phyloP scores from a whole-genome alignment of 2,888 invertebrate genomes.

The Blastobasis lacticolella region DNA sequence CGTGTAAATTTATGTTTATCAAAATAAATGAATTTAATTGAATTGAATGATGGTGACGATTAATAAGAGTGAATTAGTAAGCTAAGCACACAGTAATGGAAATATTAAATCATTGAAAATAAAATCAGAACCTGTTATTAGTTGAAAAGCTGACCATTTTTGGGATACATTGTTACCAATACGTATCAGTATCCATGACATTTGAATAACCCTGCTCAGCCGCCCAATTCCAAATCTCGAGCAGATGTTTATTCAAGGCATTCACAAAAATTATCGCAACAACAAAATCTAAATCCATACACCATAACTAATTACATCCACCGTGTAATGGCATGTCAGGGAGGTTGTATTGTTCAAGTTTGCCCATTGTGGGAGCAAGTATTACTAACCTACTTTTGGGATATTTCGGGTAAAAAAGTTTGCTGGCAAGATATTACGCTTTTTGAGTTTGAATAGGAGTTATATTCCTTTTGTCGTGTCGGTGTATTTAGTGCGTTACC shows the following conservation, averaged over 20 bases:
- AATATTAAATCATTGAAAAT: too few relatives aligned
- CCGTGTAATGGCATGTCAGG: slow-evolving; percentile 60
- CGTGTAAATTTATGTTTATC: too few relatives aligned
- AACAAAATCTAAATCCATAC: slow-evolving; percentile 71
- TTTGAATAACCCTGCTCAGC: slow-evolving; percentile 56
- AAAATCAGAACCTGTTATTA: too few relatives aligned
- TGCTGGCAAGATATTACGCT: slow-evolving; percentile 56
- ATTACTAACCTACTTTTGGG: slow-evolving; percentile 74
- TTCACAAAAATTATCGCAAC: slow-evolving; percentile 69
- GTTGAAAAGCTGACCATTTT: slow-evolving; percentile 51
- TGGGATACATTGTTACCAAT: slow-evolving; percentile 44
- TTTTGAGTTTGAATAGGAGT: slow-evolving; percentile 59
- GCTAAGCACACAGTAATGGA: too few relatives aligned
- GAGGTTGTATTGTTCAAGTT: slow-evolving; percentile 48
- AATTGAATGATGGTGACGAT: too few relatives aligned
- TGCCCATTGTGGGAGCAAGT: slow-evolving; percentile 50
- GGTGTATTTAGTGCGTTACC: slow-evolving; percentile 31
- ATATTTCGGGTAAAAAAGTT: slow-evolving; percentile 53
- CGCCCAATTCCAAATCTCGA: slow-evolving; percentile 59
- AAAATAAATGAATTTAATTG: too few relatives aligned
- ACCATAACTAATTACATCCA: slow-evolving; percentile 74
- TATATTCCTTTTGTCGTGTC: slow-evolving; percentile 57
- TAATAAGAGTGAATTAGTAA: too few relatives aligned
- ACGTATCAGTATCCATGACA: slow-evolving; percentile 68
- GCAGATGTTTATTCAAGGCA: slow-evolving; percentile 65